These are phyloP conservation scores for Sitta carolinensis DNA, from an alignment of 2,797 vertebrate species.

Conservation along the genomic window DNA sequence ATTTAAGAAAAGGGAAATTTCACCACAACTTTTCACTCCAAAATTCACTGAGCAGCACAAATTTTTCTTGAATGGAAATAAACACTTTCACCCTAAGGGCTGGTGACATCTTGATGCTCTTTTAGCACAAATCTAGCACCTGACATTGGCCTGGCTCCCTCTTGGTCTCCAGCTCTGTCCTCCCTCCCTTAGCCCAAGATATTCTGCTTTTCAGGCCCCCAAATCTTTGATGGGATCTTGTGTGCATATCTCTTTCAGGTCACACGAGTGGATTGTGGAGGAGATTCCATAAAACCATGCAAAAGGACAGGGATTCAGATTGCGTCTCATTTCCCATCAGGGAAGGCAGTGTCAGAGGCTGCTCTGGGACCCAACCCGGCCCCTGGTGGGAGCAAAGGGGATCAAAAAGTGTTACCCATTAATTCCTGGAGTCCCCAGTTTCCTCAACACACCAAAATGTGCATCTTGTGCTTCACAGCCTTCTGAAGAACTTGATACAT, in stretches of 20 bases:
- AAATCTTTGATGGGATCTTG: neutral
- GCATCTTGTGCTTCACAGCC: neutral
- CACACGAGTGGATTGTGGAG: rapidly evolving
- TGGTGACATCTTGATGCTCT: neutral
- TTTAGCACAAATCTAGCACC: neutral
- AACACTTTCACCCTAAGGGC: neutral
- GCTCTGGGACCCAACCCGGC: neutral
- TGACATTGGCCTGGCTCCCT: rapidly evolving
- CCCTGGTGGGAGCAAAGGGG: neutral
- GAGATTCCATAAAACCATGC: neutral
- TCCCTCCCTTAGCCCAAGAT: neutral
- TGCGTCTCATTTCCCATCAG: neutral
- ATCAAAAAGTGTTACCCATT: neutral
- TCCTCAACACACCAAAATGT: rapidly evolving
- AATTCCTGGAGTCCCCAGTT: neutral
- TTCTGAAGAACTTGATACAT: rapidly evolving
- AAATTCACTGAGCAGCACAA: neutral
- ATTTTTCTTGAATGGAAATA: neutral
- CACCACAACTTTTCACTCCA: neutral
- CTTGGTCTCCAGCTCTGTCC: neutral
- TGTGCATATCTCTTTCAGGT: rapidly evolving
- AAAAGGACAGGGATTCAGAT: neutral
- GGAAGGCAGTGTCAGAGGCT: neutral
- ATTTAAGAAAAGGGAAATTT: neutral
- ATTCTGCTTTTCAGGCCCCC: neutral